Percentiles rank a stretch among this genome's conserved stretches.
Evolutionary conservation across 2,888 invertebrate species (phyloP).

Genomic region (Xylocampa areola): DNA sequence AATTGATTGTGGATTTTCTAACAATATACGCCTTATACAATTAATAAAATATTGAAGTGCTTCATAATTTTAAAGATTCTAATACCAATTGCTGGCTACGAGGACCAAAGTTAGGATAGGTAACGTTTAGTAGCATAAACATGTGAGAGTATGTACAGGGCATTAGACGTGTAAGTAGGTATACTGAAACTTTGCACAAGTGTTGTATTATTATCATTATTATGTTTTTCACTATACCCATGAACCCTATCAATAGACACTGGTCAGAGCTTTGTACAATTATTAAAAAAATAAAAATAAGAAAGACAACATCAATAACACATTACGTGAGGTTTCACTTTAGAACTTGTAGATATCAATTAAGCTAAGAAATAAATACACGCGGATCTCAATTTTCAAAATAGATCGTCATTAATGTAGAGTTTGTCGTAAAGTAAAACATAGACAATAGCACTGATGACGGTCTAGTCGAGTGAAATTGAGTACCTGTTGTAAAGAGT

Average conservation of each 20-base stretch:
- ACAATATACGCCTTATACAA: constrained; percentile 37
- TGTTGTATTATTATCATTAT: constrained; percentile 15
- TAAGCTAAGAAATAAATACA: constrained; percentile 21
- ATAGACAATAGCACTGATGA: constrained; percentile 28
- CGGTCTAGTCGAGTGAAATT: constrained; percentile 39
- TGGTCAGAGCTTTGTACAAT: constrained; percentile 27
- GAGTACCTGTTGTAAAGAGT: constrained; percentile 33
- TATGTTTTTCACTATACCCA: constrained; percentile 21
- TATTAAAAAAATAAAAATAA: constrained; percentile 44
- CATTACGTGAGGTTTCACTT: constrained; percentile 27
- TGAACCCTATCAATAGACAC: constrained; percentile 19
- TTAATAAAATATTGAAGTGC: constrained; percentile 56
- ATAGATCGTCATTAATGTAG: constrained; percentile 32
- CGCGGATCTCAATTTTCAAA: constrained; percentile 22
- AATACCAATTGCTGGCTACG: constrained; percentile 52
- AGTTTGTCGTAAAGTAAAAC: background rate
- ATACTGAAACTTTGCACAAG: constrained; percentile 17
- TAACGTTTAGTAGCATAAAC: constrained; percentile 53
- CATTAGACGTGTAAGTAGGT: constrained; percentile 36
- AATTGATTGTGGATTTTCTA: constrained; percentile 48
- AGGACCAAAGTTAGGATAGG: constrained; percentile 58
- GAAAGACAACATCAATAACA: constrained; percentile 68
- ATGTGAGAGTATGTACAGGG: constrained; percentile 60
- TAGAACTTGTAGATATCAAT: constrained; percentile 22
- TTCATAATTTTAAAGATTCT: constrained; percentile 36